Evolutionary conservation across 1,140 invertebrate species (phyloP).

Genomic region (Drosophila dunni): DNA sequence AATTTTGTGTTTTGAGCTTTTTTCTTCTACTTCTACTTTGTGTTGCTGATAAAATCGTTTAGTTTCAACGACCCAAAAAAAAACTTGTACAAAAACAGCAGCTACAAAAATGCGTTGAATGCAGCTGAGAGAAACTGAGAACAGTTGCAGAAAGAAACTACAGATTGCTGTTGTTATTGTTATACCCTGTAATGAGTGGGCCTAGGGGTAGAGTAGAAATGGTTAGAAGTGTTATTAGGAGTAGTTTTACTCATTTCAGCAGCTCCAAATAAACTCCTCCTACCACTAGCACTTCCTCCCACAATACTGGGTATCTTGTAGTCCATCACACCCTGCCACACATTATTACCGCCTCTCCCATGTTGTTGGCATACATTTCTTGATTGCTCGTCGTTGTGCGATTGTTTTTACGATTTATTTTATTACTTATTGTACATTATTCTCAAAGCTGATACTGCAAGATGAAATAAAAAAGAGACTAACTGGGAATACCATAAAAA

Average conservation of each 20-base stretch:
- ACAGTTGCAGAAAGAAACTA: background rate
- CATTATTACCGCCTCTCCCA: background rate
- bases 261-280: too few relatives aligned
- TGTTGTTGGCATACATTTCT: constrained; percentile 28
- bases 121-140: constrained; percentile 1
- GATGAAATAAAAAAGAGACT: constrained; percentile 25
- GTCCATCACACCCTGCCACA: background rate
- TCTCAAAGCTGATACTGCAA: constrained; percentile 45
- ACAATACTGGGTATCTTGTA: background rate
- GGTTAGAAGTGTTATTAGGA: background rate
- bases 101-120: constrained; percentile 36
- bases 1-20: constrained; percentile 19
- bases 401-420: constrained; percentile 59
- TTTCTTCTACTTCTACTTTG: constrained; percentile 26
- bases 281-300: too few relatives aligned
- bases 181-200: background rate
- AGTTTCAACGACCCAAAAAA: constrained; percentile 25
- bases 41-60: constrained; percentile 52
- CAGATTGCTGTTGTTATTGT: constrained; percentile 28
- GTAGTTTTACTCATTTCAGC: too few relatives aligned
- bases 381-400: constrained; percentile 26
- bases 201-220: background rate
- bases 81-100: background rate
- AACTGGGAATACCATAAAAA: constrained; percentile 21
- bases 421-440: constrained; percentile 41